Evolutionary conservation across 2,113 vertebrate species (phyloP).

Genomic region (Ondatra zibethicus): DNA sequence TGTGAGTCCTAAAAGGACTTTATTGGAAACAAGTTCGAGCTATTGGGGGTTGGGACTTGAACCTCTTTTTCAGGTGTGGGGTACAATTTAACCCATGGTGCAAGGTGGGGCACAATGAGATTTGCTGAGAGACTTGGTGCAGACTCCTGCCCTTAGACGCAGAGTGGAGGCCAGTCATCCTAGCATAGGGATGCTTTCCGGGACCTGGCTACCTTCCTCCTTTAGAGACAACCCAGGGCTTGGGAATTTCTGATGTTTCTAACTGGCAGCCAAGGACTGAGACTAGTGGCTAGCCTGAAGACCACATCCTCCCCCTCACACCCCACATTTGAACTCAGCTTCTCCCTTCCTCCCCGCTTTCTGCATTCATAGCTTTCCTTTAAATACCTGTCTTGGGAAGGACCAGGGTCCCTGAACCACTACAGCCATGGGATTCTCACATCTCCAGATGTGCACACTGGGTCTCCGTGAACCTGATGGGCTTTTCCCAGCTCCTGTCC

Average conservation of each 20-base stretch:
- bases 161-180: background rate
- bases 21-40: background rate
- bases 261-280: background rate
- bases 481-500: accelerated
- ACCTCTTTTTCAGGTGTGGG: background rate
- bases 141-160: background rate
- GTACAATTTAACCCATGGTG: accelerated
- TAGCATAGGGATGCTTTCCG: no score
- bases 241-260: background rate
- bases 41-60: background rate
- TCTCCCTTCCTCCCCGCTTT: background rate
- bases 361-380: background rate
- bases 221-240: background rate
- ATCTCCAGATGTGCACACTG: background rate
- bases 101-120: background rate
- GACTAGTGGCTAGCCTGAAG: background rate
- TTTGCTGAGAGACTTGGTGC: accelerated
- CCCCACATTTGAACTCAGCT: accelerated
- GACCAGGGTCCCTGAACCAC: background rate
- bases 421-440: background rate
- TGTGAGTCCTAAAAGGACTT: background rate
- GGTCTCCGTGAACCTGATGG: background rate
- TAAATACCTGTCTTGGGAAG: background rate
- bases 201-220: background rate
- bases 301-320: background rate